phyloP scores from a whole-genome alignment of 2,797 vertebrate species.

The Eulemur rubriventer region DNA sequence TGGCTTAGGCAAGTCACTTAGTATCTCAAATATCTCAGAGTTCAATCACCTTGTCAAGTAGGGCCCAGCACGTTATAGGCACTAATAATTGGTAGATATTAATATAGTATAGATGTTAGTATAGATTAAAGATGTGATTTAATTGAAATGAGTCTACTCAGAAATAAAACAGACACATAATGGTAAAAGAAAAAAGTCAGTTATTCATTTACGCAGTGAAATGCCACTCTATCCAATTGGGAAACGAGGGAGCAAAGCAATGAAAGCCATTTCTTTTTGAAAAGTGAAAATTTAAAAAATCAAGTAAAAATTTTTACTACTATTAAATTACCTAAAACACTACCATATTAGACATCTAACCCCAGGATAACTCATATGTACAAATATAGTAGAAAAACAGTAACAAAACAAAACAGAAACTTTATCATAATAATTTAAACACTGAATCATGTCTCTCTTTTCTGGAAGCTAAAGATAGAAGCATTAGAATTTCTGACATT shows the following conservation, averaged over 20 bases:
- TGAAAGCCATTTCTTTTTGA: conserved; percentile 13
- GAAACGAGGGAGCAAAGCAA: neutral
- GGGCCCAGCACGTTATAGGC: neutral
- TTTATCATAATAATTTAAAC: conserved; percentile 36
- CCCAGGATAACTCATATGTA: neutral
- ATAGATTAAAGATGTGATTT: neutral
- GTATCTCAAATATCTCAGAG: neutral
- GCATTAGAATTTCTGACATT: conserved; percentile 9
- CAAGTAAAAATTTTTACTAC: neutral
- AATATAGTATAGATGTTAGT: neutral
- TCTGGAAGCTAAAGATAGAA: neutral
- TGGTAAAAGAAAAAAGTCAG: conserved; percentile 16
- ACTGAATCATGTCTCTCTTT: conserved; percentile 1
- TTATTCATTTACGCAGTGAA: conserved; percentile 1
- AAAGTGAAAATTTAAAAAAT: neutral
- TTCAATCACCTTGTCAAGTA: neutral
- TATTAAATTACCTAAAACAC: conserved; percentile 28
- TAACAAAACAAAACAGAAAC: conserved; percentile 33
- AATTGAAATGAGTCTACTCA: neutral
- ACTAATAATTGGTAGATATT: neutral
- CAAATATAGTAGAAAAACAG: conserved; percentile 11
- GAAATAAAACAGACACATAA: conserved; percentile 2
- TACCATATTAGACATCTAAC: conserved; percentile 19
- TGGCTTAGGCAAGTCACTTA: neutral
- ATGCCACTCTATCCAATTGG: neutral